Conservation (phyloP, 2,888 invertebrate species). For the Stenodema calcarata region DNA sequence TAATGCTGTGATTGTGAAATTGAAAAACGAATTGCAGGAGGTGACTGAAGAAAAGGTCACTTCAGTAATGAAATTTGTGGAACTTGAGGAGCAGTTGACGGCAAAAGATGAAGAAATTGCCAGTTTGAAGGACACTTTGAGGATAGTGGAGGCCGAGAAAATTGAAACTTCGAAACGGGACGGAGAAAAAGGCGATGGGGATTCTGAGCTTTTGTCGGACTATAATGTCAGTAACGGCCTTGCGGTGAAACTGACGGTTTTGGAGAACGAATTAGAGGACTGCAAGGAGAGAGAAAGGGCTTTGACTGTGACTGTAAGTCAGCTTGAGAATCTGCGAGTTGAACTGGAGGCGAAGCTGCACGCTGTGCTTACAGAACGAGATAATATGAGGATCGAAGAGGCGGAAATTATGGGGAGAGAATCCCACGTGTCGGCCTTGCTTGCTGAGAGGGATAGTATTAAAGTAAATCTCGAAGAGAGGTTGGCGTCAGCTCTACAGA, state of each 20-base stretch:
- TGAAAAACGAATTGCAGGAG: constrained; percentile 68
- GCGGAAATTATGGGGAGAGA: not conserved
- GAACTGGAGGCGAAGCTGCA: constrained; percentile 14
- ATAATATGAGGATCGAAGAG: not conserved
- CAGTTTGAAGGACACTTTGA: constrained; percentile 5
- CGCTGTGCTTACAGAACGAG: not conserved
- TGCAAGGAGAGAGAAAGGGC: constrained; percentile 6
- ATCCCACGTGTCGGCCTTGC: not conserved
- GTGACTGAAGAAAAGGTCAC: constrained; percentile 72
- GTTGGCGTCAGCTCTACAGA: not conserved
- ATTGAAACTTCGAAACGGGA: not conserved
- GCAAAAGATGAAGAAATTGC: constrained; percentile 12
- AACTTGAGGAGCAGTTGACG: constrained; percentile 71
- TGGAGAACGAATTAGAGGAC: constrained; percentile 18
- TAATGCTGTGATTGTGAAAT: constrained; percentile 64
- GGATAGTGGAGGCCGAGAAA: constrained; percentile 57
- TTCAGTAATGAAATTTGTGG: constrained; percentile 78
- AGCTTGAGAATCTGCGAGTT: not conserved
- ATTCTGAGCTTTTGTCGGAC: constrained; percentile 29
- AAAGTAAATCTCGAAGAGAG: not conserved
- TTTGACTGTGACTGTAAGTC: not conserved
- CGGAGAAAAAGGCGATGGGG: not conserved
- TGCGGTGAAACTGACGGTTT: constrained; percentile 7
- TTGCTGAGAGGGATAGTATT: not conserved
- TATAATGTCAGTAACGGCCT: constrained; percentile 36